Evolutionary conservation across 2,888 invertebrate species (phyloP), one percentile per base, ranked within the genome.

Genomic region (Chrysolina americana): DNA sequence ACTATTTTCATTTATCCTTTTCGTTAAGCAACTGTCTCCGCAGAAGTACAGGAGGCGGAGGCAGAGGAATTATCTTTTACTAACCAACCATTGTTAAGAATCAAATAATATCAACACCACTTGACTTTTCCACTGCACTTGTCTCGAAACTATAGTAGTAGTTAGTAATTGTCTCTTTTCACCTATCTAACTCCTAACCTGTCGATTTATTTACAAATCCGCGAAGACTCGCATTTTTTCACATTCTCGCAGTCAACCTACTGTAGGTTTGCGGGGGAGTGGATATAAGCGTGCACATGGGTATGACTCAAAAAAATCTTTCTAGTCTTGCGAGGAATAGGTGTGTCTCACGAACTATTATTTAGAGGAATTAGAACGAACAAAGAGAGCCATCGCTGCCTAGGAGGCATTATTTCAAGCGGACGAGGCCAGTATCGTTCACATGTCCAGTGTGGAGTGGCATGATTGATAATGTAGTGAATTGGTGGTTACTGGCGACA

Each of bases 301-400:
- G 17, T 48, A 48, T 48, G 9, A 48, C 48, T 48, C n/a, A 48
- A 48, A 48, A n/a, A n/a, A 48, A n/a, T 17, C 17, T 48, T 48
- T 13, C 15, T 48, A 15, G 48, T 48, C 48, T 48, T 48, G 48
- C 17, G 15, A 48, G 48, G 48, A 17, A 48, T 17, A 48, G 48
- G 48, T 48, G 48, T 48, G 48, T 48, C 48, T 17, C 48, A 48
- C 48, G 48, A 48, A 48, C 48, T 48, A 48, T 48, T 48, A 48
- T 48, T 48, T n/a, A 48, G 48, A 48, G 17, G 48, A 48, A n/a
- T 17, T 48, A 48, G 48, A 48, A 48, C 48, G 48, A 48, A 15
- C n/a, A 48, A 48, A 48, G 48, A 48, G 9, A 15, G 48, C 17
- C 48, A 48, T 48, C 48, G n/a, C 17, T 48, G 48, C 48, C 48